Evolutionary conservation across 2,113 vertebrate genomes (phyloP), one percentile per base, ranked within the genome.

Genomic region (Vulpes lagopus): DNA sequence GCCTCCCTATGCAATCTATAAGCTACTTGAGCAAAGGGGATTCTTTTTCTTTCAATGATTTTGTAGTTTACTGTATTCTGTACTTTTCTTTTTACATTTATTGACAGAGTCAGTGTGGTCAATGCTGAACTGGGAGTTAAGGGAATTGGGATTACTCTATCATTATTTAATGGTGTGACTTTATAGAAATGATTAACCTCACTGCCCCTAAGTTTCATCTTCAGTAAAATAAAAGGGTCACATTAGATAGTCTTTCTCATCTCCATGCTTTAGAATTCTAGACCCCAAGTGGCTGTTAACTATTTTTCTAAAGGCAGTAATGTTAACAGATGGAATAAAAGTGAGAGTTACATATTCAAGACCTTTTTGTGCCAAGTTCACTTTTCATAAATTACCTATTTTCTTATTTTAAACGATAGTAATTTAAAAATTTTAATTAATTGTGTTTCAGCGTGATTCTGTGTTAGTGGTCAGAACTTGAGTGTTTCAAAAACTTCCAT

Each of bases 101-200:
- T 93, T 88, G 79, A 92, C 55, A 85, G 62, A 84, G 43, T 71
- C 27, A 27, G 15, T 82, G 23, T 93, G 71, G 64, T 80, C 79
- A 80, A 3, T 59, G 27, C 25, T 92, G 35, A 93, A 84, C 14
- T 12, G 23, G 53, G 57, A 93, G 23, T 85, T 84, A 85, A 62
- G 73, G 43, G 76, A 96, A 76, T 60, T 86, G 89, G 57, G 74
- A 51, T 93, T 91, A n/a, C 15, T 96, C n/a, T 94, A 8, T 93
- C 83, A 51, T 76, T 96, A 95, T 83, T 95, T 89, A 96, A 76
- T 84, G 11, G 35, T 93, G 38, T 90, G 35, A 92, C 67, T 93
- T 91, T 92, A 49, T 91, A 81, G 55, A 93, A 78, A 95, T 91
- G 51, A 97, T 96, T 86, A 91, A 86, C 55, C 62, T 91, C 27